Conservation (phyloP, 2,113 vertebrate genomes). For the Crotalus horridus region DNA sequence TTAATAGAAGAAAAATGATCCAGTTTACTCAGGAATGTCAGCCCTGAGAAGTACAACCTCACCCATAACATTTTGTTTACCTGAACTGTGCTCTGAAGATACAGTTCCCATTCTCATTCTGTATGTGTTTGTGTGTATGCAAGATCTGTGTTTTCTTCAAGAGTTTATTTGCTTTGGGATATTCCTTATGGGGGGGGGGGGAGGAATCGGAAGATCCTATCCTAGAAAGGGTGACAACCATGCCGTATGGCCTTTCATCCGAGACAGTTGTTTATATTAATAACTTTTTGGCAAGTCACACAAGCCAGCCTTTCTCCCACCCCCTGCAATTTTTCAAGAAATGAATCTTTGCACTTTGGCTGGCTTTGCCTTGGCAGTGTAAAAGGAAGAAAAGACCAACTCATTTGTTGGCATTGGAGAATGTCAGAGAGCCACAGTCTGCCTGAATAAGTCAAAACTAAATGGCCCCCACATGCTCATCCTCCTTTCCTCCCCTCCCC, state of each 20-base stretch:
- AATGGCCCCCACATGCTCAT: no score
- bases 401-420: background rate
- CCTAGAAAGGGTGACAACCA: constrained; percentile 53
- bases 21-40: background rate
- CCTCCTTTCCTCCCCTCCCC: background rate
- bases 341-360: background rate
- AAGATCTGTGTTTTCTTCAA: constrained; percentile 47
- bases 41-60: constrained; percentile 39
- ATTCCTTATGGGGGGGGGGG: constrained; percentile 40
- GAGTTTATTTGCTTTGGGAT: constrained; percentile 55
- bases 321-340: background rate
- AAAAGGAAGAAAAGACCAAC: background rate
- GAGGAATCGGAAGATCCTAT: constrained; percentile 30
- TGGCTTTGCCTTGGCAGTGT: background rate
- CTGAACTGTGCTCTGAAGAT: constrained; percentile 34
- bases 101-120: background rate
- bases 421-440: background rate
- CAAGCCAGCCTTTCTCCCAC: background rate
- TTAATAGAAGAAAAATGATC: background rate
- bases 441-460: background rate
- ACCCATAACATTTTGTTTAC: background rate
- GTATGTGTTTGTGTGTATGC: constrained; percentile 13
- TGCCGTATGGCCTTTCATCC: constrained; percentile 44
- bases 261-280: constrained; percentile 38
- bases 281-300: constrained; percentile 23